Evolutionary conservation across 2,888 invertebrate species (phyloP).

Genomic region (Hirtodrosophila duncani): DNA sequence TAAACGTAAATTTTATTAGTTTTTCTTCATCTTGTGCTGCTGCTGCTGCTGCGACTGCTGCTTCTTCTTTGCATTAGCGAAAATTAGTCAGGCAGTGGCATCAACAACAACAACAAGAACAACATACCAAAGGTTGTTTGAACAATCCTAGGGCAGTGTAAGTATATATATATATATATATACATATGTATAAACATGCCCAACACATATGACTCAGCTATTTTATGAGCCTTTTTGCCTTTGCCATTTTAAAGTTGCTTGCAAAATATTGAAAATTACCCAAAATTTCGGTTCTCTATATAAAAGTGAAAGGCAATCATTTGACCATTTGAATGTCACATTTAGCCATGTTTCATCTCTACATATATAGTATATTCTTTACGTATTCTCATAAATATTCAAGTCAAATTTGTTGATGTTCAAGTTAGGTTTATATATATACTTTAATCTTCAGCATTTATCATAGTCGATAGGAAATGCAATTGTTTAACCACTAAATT

Average conservation of each 20-base stretch:
- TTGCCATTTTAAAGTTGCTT: constrained; percentile 9
- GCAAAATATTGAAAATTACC: background rate
- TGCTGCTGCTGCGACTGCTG: constrained; percentile 4
- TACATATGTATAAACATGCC: background rate
- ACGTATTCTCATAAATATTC: too few species aligned
- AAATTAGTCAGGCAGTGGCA: constrained; percentile 57
- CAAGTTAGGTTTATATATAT: too few species aligned
- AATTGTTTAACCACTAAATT: too few species aligned
- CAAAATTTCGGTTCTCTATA: too few species aligned
- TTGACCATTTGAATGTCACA: too few species aligned
- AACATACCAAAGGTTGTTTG: constrained; percentile 51
- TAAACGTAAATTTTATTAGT: constrained; percentile 73
- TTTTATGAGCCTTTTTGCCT: constrained; percentile 3
- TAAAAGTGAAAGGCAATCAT: too few species aligned
- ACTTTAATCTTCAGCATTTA: too few species aligned
- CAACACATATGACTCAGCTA: constrained; percentile 7
- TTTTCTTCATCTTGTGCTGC: constrained; percentile 29
- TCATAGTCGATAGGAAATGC: too few species aligned
- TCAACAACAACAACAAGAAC: constrained; percentile 20
- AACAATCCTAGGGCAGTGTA: constrained; percentile 5
- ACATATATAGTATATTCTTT: too few species aligned
- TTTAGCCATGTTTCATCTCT: too few species aligned
- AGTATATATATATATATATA: constrained; percentile 16
- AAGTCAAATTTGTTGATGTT: too few species aligned
- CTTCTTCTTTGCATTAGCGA: constrained; percentile 65